Conservation (phyloP, 2,888 invertebrate genomes). For the Lasioglossum figueresi region DNA sequence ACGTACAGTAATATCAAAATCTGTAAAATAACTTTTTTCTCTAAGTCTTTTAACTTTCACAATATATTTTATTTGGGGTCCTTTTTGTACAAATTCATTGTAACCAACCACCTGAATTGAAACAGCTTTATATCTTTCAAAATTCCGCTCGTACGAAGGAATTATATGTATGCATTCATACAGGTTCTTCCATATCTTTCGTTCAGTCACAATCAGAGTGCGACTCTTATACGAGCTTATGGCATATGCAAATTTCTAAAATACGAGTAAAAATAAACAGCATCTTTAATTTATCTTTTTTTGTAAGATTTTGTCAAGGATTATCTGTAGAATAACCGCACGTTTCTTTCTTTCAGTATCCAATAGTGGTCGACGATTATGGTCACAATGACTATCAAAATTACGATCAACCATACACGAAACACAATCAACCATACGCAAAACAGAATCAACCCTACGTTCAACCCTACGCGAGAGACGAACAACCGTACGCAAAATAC, state of each 20-base stretch:
- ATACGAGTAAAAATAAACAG: neutral
- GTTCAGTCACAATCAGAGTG: neutral
- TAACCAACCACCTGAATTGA: neutral
- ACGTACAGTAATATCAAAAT: no score
- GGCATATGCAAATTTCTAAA: neutral
- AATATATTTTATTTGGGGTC: neutral
- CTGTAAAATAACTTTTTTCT: neutral
- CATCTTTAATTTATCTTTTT: no score
- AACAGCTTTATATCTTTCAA: neutral
- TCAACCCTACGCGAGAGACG: neutral
- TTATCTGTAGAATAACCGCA: neutral
- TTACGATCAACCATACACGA: constrained; percentile 33
- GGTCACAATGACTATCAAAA: constrained; percentile 69
- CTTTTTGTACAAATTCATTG: neutral
- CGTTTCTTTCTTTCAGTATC: constrained; percentile 24
- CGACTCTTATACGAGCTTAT: neutral
- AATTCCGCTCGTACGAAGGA: neutral
- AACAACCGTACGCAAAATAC: neutral
- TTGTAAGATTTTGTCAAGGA: neutral
- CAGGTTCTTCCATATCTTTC: constrained; percentile 5
- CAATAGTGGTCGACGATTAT: constrained; percentile 56
- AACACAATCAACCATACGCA: neutral
- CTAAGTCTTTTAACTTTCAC: neutral
- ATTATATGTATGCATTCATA: neutral
- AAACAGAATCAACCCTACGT: neutral